Evolutionary conservation across 2,113 vertebrate genomes (phyloP).

Genomic region (Urocolius indicus): DNA sequence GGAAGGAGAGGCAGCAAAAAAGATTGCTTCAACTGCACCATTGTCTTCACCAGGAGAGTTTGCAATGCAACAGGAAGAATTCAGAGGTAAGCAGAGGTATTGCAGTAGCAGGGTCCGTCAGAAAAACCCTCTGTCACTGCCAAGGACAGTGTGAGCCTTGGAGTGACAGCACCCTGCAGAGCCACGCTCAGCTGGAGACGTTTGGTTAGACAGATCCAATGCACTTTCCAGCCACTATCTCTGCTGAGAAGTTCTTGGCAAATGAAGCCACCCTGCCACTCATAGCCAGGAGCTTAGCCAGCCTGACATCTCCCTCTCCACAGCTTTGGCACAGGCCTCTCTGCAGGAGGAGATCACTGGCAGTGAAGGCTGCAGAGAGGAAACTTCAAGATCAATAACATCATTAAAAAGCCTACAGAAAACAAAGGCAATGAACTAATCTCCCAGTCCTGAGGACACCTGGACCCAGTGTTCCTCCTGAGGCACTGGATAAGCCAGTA

Average conservation of each 20-base stretch:
- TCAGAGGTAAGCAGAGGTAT: not conserved
- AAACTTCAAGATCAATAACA: not conserved
- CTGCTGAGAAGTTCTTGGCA: conserved; percentile 34
- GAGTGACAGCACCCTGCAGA: conserved; percentile 23
- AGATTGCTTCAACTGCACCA: not conserved
- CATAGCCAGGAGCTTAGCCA: conserved; percentile 7
- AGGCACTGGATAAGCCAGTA: not conserved
- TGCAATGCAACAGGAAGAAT: not conserved
- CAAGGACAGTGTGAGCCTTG: not conserved
- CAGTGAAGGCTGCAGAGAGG: not conserved
- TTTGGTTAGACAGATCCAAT: not conserved
- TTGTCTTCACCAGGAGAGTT: not conserved
- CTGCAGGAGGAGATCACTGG: not conserved
- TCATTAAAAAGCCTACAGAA: not conserved
- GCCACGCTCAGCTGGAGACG: not conserved
- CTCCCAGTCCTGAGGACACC: not conserved
- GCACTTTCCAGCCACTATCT: not conserved
- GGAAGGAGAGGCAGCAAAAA: not conserved
- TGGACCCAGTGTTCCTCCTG: not conserved
- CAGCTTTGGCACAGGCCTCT: not conserved
- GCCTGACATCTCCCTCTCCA: not conserved
- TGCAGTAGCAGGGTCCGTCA: not conserved
- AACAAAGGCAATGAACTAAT: not conserved
- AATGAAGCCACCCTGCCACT: not conserved
- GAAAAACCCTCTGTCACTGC: not conserved